Evolutionary conservation across 2,797 vertebrate genomes (phyloP).

Genomic region (Tapera naevia): DNA sequence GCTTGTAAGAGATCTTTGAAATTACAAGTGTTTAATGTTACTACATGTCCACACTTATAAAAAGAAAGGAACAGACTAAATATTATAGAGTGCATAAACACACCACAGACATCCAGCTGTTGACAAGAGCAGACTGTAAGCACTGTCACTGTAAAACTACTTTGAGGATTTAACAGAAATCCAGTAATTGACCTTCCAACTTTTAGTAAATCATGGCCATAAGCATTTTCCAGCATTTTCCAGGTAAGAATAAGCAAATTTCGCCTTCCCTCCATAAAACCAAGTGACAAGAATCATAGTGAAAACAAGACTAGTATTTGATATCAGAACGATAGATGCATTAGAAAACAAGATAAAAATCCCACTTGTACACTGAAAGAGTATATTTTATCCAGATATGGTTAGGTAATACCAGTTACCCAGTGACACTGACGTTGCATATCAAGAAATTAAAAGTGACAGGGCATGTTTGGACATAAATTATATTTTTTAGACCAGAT

Average conservation of each 20-base stretch:
- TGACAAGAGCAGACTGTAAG: background rate
- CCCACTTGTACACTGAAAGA: background rate
- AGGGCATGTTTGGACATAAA: background rate
- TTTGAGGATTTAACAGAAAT: background rate
- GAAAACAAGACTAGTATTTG: background rate
- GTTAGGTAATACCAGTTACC: background rate
- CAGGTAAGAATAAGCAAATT: background rate
- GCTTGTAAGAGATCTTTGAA: background rate
- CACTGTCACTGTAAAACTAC: background rate
- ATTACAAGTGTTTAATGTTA: background rate
- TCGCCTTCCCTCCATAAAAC: background rate
- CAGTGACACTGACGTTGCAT: background rate
- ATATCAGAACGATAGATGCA: background rate
- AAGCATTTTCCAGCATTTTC: background rate
- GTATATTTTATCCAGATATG: rapidly evolving
- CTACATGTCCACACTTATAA: background rate
- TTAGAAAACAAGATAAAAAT: background rate
- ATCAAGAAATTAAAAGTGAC: background rate
- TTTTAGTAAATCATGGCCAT: background rate
- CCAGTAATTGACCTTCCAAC: background rate
- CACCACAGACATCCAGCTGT: background rate
- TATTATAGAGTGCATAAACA: background rate
- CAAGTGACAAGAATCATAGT: background rate
- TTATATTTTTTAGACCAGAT: background rate
- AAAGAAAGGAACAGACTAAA: background rate